Conservation (phyloP, 2,888 invertebrate genomes). For the Ditula angustiorana region DNA sequence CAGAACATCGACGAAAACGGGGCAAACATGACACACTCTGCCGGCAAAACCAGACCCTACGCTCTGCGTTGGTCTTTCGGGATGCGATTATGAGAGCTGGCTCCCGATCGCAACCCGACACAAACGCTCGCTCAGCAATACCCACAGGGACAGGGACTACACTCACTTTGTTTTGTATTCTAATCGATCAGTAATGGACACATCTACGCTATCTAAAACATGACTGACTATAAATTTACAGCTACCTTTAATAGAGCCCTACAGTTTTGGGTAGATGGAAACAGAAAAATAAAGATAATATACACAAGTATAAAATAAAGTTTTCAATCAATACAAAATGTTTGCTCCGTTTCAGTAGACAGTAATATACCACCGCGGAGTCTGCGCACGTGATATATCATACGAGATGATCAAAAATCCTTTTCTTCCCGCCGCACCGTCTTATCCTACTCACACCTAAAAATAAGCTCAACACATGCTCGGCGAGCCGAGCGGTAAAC, state of each 20-base stretch:
- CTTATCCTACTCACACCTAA: conserved; percentile 81
- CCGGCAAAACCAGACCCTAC: conserved; percentile 34
- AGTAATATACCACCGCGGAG: conserved; percentile 73
- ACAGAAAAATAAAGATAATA: conserved; percentile 52
- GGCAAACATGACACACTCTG: conserved; percentile 71
- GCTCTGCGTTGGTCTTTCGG: conserved; percentile 34
- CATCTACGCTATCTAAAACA: conserved; percentile 15
- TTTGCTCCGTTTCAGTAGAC: conserved; percentile 84
- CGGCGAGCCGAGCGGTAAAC: conserved; percentile 67
- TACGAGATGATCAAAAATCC: conserved; percentile 89
- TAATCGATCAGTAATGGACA: background rate
- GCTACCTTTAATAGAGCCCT: conserved; percentile 21
- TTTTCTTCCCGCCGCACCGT: conserved; percentile 81
- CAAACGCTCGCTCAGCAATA: conserved; percentile 31
- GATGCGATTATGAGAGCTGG: conserved; percentile 11
- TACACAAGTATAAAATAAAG: conserved; percentile 55
- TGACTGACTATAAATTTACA: conserved; percentile 7
- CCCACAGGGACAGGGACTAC: conserved; percentile 19
- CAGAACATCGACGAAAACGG: conserved; percentile 80
- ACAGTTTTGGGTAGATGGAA: conserved; percentile 35
- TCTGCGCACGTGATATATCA: conserved; percentile 73
- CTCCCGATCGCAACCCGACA: conserved; percentile 32
- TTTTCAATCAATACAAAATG: conserved; percentile 55
- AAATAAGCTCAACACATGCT: conserved; percentile 81
- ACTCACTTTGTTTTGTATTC: background rate